Base-by-base conservation (phyloP, 2,113 vertebrate genomes). In the Caloenas nicobarica region DNA sequence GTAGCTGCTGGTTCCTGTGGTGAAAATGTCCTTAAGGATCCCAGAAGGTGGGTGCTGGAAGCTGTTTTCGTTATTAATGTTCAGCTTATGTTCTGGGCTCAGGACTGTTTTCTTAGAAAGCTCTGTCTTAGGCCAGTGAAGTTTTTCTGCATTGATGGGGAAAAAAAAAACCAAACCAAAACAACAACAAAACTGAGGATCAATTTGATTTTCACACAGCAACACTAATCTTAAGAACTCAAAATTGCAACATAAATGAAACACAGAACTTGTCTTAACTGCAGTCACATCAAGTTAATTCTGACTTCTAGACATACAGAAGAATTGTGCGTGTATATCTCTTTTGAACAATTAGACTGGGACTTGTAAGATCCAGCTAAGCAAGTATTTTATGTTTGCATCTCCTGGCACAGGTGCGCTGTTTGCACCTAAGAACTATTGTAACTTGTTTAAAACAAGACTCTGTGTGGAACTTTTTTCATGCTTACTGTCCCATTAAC, bases 101-200 rank as follows among this genome's bases (percentile, higher is more conserved):
- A 99, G 93, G 66, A 99, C 6, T 16, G 98, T 98, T 97, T 98
- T 99, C 96, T 98, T 98, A 50, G 99, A 98, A 96, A 98, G 97
- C 92, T 99, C 99, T 80, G 97, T 97, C 73, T 99, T 97, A 62
- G 98, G 99, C 99, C 99, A 99, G 91, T 98, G 99, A 96, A 99
- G 99, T 76, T 97, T 98, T 97, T 99, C 99, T 99, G 97, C 80
- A 88, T 97, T 83, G 78, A 88, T 92, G 33, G 78, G 86, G 86
- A 29, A 42, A 11, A 58, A 68, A 73, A 19, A 46, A 46, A 44
- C 38, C 38, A 40, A 40, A 40, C 38, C 38, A 44, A 44, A 17
- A 44, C 8, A 44, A 16, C 16, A 33, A 40, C 11, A 64, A 46
- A 53, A 11, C 25, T 72, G 34, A 86, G 51, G 31, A 71, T 19